These are phyloP conservation scores for Ornithoptera alexandrae DNA, from an alignment of 2,888 invertebrate genomes.

Conservation along the genomic window DNA sequence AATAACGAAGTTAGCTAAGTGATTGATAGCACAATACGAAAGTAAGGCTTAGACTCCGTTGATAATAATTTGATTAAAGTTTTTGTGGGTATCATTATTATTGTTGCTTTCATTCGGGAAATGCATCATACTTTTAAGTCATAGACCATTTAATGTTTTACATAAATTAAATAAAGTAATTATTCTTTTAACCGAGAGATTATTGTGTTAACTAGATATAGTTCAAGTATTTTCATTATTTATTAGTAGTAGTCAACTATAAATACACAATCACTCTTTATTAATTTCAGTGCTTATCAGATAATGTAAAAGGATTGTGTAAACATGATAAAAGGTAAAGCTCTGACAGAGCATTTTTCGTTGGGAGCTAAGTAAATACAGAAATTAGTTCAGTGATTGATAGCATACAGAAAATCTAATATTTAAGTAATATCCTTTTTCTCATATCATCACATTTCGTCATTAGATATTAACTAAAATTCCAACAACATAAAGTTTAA, in stretches of 20 bases:
- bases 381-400: background rate
- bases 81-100: background rate
- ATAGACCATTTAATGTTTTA: no score
- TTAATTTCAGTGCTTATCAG: background rate
- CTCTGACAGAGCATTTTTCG: background rate
- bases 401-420: no score
- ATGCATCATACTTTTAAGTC: background rate
- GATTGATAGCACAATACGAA: slow-evolving; percentile 62
- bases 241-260: background rate
- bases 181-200: no score
- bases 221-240: no score
- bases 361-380: background rate
- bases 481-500: no score
- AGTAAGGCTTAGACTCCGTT: slow-evolving; percentile 37
- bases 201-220: no score
- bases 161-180: no score
- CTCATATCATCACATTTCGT: background rate
- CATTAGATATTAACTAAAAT: no score
- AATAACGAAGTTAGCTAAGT: slow-evolving; percentile 69
- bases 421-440: background rate
- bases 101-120: background rate
- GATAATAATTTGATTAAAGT: background rate
- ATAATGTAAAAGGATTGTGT: background rate
- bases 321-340: background rate
- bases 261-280: background rate